A percentile compares a stretch with the other conserved stretches of the same genome.
Conservation (phyloP, 1,140 invertebrate genomes). For the Thaumetopoea pityocampa region DNA sequence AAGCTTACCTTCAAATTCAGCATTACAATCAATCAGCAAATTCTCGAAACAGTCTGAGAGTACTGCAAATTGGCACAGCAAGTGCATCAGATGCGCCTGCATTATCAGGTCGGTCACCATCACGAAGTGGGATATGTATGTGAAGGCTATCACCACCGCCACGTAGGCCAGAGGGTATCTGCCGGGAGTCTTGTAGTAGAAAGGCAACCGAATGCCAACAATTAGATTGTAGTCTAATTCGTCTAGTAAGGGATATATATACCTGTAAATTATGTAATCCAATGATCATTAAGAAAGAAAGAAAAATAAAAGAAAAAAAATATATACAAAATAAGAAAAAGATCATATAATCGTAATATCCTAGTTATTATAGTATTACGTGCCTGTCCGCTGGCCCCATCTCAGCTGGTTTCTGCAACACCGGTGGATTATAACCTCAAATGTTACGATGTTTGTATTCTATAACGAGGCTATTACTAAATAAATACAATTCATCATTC, state of each 20-base stretch:
- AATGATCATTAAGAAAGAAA: background rate
- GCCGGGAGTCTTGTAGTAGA: slow-evolving; percentile 17
- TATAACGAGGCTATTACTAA: no score
- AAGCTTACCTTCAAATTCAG: slow-evolving; percentile 23
- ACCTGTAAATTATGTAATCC: slow-evolving; percentile 23
- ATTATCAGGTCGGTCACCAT: slow-evolving; percentile 34
- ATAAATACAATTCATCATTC: no score
- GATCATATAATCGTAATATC: background rate
- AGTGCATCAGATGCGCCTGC: slow-evolving; percentile 31
- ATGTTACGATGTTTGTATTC: no score
- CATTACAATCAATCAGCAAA: slow-evolving; percentile 22
- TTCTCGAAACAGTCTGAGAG: slow-evolving; percentile 34
- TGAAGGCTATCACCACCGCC: slow-evolving; percentile 18
- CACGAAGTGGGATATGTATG: slow-evolving; percentile 29
- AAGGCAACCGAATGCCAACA: slow-evolving; percentile 20
- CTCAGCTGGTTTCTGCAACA: no score
- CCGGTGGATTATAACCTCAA: no score
- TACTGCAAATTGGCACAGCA: slow-evolving; percentile 33
- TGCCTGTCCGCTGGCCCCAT: no score
- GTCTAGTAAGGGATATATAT: slow-evolving; percentile 31
- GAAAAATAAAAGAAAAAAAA: background rate
- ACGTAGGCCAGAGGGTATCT: slow-evolving; percentile 24
- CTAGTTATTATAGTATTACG: no score
- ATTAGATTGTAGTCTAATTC: slow-evolving; percentile 37
- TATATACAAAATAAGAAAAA: background rate